Base-by-base conservation (phyloP, 2,113 vertebrate genomes). In the Alosa alosa region DNA sequence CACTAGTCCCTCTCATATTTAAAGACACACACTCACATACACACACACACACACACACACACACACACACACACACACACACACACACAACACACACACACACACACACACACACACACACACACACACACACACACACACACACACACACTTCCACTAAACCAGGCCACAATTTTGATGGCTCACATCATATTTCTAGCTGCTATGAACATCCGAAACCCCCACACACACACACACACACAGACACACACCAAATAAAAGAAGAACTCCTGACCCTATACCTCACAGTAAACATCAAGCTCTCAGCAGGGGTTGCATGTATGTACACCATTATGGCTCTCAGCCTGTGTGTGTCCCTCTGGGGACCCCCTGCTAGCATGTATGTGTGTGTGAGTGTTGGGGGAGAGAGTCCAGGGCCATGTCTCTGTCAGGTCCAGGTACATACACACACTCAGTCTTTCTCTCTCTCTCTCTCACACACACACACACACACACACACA, bases 391-490 rank as follows among this genome's bases (percentile, higher is more conserved):
- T 64, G 57, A n/a, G 20, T 22, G 57, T 22, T 4, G 15, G 52
- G 15, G 52, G 60, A 85, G 83, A 52, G 44, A 75, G 52, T 20
- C 17, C 52, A 57, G 52, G 18, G 52, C 52, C 17, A 13, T 5
- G 6, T 64, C 22, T 64, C 20, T 64, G 22, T 1, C 2, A 68
- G 57, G 57, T 64, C 22, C 47, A 50, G 47, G 8, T 18, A 78
- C 25, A 50, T 64, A 72, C 60, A 75, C 60, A 46, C 83, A 72
- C 8, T n/a, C 10, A 64, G 17, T 39, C 87, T n/a, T n/a, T n/a
- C 25, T 75, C 86, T 87, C 85, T 82, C 84, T 89, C 87, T 89
- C 89, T 90, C 87, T 88, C 87, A 89, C 84, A 84, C 86, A 82
- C 47, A 86, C 88, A 49, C 44, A 78, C 72, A 84, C 82, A 83